Percentiles rank a stretch among this genome's conserved stretches.
Evolutionary conservation across 2,888 invertebrate species (phyloP).

Genomic region (Mythimna impura): DNA sequence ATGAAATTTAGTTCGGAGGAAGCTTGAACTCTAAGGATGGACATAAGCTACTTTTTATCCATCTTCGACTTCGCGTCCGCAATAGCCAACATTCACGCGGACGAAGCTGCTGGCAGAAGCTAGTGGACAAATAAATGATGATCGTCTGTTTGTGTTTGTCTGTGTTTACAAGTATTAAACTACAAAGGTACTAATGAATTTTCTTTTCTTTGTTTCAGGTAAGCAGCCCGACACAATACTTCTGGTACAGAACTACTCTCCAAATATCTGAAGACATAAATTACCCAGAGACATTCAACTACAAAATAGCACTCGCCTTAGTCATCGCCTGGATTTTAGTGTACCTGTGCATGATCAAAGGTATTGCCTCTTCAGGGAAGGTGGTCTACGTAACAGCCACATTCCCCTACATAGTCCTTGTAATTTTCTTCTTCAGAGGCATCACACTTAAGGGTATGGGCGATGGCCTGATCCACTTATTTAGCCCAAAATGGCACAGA

Average conservation of each 20-base stretch:
- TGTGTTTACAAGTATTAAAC: not conserved
- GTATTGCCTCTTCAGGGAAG: slow-evolving; percentile 98
- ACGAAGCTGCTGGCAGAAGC: too few species aligned
- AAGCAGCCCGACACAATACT: slow-evolving; percentile 97
- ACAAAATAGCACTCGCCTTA: slow-evolving; percentile 96
- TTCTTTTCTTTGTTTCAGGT: slow-evolving; percentile 89
- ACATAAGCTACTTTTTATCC: too few species aligned
- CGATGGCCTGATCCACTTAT: slow-evolving; percentile 96
- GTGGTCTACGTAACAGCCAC: slow-evolving; percentile 99
- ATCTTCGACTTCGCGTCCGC: too few species aligned
- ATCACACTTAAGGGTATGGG: slow-evolving; percentile 96
- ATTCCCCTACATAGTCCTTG: slow-evolving; percentile 98
- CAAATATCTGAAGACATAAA: slow-evolving; percentile 97
- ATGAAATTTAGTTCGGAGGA: too few species aligned
- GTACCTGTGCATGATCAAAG: slow-evolving; percentile 99
- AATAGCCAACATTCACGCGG: too few species aligned
- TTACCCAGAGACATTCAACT: slow-evolving; percentile 96
- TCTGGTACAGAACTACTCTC: slow-evolving; percentile 98
- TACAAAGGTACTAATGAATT: not conserved
- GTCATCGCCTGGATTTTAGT: slow-evolving; percentile 98
- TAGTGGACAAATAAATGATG: not conserved
- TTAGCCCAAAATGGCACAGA: slow-evolving; percentile 98
- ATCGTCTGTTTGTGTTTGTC: too few species aligned
- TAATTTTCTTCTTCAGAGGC: slow-evolving; percentile 98
- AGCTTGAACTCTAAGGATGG: too few species aligned